These are phyloP conservation scores for Gadus chalcogrammus DNA, from an alignment of 2,113 vertebrate species.

Conservation along the genomic window DNA sequence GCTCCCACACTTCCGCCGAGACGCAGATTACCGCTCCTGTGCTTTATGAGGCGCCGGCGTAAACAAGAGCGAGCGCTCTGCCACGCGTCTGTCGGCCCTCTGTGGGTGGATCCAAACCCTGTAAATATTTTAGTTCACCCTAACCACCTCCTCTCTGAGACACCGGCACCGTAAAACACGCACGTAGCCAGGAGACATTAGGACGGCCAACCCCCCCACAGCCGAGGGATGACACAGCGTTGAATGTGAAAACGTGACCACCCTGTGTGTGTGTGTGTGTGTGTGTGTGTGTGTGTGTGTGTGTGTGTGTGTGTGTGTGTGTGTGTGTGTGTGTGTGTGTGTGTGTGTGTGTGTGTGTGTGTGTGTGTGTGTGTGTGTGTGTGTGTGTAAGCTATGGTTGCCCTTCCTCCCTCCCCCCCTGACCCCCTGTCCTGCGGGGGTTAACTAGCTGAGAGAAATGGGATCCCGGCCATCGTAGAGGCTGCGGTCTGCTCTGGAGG, in stretches of 20 bases:
- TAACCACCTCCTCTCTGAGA: conserved; percentile 4
- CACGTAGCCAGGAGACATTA: too few species aligned
- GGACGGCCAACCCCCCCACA: background rate
- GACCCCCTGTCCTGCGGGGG: conserved; percentile 32
- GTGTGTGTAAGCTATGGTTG: background rate
- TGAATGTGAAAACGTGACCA: too few species aligned
- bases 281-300: too few species aligned
- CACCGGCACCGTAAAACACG: background rate
- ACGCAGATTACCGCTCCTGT: too few species aligned
- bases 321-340: too few species aligned
- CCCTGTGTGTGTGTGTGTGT: too few species aligned
- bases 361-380: too few species aligned
- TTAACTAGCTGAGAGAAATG: conserved; percentile 37
- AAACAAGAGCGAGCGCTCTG: too few species aligned
- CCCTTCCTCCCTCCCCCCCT: background rate
- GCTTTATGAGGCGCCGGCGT: too few species aligned
- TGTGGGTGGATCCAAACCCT: conserved; percentile 7
- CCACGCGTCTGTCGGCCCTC: background rate
- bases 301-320: too few species aligned
- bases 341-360: too few species aligned
- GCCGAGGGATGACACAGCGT: background rate
- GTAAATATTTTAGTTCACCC: conserved; percentile 32
- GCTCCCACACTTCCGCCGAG: too few species aligned
- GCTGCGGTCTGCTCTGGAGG: conserved; percentile 20
- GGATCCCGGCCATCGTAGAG: background rate